Conservation (phyloP, 2,888 invertebrate species). For the Magallana nippona region DNA sequence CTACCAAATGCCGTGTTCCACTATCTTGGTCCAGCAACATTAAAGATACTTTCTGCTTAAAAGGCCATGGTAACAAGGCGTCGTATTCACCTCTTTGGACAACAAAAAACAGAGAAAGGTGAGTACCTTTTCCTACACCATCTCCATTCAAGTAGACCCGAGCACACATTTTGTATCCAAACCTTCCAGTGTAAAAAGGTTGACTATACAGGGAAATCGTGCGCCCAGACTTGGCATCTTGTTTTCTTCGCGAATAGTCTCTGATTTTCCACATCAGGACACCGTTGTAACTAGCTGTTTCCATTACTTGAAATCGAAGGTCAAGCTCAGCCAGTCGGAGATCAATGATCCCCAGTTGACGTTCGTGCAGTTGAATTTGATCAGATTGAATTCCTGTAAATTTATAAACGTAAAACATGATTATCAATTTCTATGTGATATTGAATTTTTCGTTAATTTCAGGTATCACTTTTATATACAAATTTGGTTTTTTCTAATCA, state of each 20-base stretch:
- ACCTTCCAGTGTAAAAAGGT: conserved; percentile 75
- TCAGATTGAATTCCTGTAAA: no score
- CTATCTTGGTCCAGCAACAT: conserved; percentile 74
- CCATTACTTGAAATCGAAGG: conserved; percentile 72
- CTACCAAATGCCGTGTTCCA: conserved; percentile 67
- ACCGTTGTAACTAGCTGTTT: conserved; percentile 74
- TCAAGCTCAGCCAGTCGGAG: conserved; percentile 73
- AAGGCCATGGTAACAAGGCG: conserved; percentile 76
- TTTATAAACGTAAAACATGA: no score
- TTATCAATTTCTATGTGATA: no score
- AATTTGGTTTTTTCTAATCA: no score
- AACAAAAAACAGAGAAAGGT: conserved; percentile 78
- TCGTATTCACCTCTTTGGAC: conserved; percentile 77
- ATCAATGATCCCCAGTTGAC: conserved; percentile 64
- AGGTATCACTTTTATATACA: no score
- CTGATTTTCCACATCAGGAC: conserved; percentile 76
- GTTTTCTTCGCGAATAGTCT: conserved; percentile 70
- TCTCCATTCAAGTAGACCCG: conserved; percentile 78
- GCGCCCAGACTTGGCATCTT: conserved; percentile 71
- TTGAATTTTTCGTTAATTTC: no score
- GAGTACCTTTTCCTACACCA: conserved; percentile 76
- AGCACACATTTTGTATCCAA: conserved; percentile 78
- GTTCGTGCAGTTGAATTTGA: conserved; percentile 53
- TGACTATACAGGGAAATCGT: conserved; percentile 76
- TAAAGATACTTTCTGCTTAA: conserved; percentile 74